Conservation (phyloP, 1,140 invertebrate species). For the Euura lappo region DNA sequence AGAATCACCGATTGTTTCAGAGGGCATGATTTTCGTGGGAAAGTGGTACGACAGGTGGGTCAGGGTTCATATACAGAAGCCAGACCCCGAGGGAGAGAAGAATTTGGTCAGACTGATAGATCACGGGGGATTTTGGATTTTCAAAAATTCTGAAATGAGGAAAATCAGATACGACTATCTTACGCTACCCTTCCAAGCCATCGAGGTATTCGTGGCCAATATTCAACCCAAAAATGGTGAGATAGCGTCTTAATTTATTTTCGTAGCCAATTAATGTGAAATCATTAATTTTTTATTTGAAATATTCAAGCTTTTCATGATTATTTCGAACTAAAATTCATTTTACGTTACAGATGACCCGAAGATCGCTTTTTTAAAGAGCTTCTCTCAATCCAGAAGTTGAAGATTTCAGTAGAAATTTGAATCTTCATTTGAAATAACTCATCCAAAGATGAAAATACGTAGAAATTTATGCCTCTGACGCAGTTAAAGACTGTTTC, state of each 20-base stretch:
- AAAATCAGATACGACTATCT: conserved; percentile 94
- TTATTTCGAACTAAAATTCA: too few species aligned
- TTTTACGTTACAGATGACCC: too few species aligned
- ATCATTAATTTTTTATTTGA: too few species aligned
- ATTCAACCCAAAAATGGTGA: conserved; percentile 81
- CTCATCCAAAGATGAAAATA: too few species aligned
- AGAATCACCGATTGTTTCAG: conserved; percentile 54
- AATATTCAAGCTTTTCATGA: too few species aligned
- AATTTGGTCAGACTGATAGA: conserved; percentile 89
- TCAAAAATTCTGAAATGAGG: conserved; percentile 77
- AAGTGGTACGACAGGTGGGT: conserved; percentile 86
- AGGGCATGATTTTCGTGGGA: conserved; percentile 87
- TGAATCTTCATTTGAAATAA: too few species aligned
- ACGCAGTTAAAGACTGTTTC: too few species aligned
- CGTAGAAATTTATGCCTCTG: too few species aligned
- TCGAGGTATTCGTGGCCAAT: conserved; percentile 91
- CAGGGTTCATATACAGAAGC: conserved; percentile 81
- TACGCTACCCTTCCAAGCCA: conserved; percentile 93
- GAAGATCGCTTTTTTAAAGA: too few species aligned
- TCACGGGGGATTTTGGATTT: conserved; percentile 87
- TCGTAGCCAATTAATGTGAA: background rate
- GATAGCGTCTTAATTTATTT: conserved; percentile 29
- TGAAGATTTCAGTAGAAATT: too few species aligned
- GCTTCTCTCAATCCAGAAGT: too few species aligned
- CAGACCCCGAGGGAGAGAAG: conserved; percentile 70